A percentile compares a stretch with the other conserved stretches of the same genome.
phyloP scores from a whole-genome alignment of 2,113 vertebrate species.

The Grammomys surdaster region DNA sequence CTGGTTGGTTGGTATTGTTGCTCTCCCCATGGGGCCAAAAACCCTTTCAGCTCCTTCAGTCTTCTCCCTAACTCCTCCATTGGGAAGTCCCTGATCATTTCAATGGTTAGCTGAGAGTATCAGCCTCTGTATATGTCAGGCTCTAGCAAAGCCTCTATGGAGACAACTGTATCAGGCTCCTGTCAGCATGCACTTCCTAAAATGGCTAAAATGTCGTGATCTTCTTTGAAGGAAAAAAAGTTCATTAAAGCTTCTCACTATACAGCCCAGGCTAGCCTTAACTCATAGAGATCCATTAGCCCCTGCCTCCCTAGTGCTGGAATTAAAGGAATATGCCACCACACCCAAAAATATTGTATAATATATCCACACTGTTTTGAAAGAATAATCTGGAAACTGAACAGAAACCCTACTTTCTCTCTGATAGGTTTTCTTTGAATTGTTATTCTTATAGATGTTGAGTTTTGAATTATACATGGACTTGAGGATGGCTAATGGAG shows the following conservation, averaged over 20 bases:
- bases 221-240: neutral
- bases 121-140: too few relatives aligned
- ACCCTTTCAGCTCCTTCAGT: too few relatives aligned
- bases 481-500: neutral
- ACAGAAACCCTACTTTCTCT: neutral
- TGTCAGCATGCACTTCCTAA: neutral
- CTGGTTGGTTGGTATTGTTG: too few relatives aligned
- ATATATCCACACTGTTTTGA: neutral
- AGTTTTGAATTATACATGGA: neutral
- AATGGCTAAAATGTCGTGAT: neutral
- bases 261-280: neutral
- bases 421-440: neutral
- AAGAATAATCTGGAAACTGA: neutral
- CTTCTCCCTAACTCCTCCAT: too few relatives aligned
- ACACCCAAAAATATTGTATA: neutral
- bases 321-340: neutral
- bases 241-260: neutral
- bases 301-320: too few relatives aligned
- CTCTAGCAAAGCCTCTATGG: too few relatives aligned
- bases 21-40: too few relatives aligned
- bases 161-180: too few relatives aligned
- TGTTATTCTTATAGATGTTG: constrained; percentile 20
- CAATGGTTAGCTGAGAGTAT: too few relatives aligned
- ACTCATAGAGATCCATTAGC: neutral
- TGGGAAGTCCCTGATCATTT: too few relatives aligned